Evolutionary conservation across 2,888 invertebrate genomes (phyloP).

Genomic region (Seladonia tumulorum): DNA sequence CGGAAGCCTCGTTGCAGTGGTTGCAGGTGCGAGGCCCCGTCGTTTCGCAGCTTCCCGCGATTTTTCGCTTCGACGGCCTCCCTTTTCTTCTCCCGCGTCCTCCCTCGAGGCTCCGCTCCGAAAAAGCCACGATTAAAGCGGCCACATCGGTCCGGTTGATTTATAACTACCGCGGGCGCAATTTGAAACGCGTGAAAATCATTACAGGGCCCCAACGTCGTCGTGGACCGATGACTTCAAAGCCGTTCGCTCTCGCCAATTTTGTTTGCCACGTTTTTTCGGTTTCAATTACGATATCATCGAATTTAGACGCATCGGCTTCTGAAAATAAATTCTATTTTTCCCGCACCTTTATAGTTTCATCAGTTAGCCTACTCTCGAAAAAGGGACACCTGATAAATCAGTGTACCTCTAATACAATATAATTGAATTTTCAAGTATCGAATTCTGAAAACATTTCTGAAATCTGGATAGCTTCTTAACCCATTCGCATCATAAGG

Average conservation of each 20-base stretch:
- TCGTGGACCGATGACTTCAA: conserved; percentile 1
- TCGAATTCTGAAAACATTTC: neutral
- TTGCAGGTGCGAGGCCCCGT: conserved; percentile 40
- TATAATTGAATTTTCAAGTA: neutral
- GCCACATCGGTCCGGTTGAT: conserved; percentile 41
- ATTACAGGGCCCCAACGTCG: neutral
- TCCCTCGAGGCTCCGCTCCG: conserved; percentile 11
- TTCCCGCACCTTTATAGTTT: neutral
- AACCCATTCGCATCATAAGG: too few relatives aligned
- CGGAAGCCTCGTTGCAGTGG: conserved; percentile 40
- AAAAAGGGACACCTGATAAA: too few relatives aligned
- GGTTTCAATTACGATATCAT: neutral
- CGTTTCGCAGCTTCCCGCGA: conserved; percentile 52
- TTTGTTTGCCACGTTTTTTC: neutral
- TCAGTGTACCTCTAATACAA: neutral
- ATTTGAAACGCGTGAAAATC: conserved; percentile 28
- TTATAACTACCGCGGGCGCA: conserved; percentile 34
- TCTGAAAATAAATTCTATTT: neutral
- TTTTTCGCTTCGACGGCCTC: conserved; percentile 54
- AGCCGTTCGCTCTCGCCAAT: neutral
- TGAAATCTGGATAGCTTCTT: neutral
- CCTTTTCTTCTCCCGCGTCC: conserved; percentile 36
- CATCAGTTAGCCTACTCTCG: neutral
- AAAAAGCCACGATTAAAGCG: conserved; percentile 58
- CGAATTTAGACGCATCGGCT: neutral